phyloP scores from a whole-genome alignment of 2,113 vertebrate species.

The Baryphthengus martii region DNA sequence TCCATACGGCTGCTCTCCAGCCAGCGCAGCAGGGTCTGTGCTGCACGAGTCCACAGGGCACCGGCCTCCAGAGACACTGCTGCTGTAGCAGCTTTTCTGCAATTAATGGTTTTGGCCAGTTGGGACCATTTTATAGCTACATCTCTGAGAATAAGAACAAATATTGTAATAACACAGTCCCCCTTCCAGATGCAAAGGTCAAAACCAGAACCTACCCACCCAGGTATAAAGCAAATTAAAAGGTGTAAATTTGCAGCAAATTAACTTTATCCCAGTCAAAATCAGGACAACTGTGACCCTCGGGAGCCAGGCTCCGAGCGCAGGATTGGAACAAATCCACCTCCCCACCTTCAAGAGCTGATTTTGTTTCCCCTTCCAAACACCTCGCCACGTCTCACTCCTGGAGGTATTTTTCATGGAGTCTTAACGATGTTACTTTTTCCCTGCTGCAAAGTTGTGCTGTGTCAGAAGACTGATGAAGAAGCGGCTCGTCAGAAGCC shows the following conservation, averaged over 20 bases:
- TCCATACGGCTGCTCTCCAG: rapidly evolving
- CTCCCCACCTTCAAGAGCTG: not conserved
- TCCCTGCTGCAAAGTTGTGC: not conserved
- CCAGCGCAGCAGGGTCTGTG: rapidly evolving
- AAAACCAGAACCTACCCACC: not conserved
- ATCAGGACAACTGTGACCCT: not conserved
- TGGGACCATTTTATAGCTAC: not conserved
- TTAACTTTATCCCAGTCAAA: not conserved
- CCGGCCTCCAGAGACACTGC: not conserved
- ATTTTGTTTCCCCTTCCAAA: not conserved
- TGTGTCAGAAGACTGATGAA: not conserved
- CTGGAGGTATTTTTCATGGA: not conserved
- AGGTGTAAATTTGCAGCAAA: not conserved
- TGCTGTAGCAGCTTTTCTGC: not conserved
- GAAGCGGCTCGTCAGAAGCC: not conserved
- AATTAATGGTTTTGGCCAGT: rapidly evolving
- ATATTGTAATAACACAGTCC: not conserved
- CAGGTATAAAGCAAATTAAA: not conserved
- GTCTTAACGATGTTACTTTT: not conserved
- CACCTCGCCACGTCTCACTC: not conserved
- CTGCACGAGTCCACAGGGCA: rapidly evolving
- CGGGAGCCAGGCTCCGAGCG: not conserved
- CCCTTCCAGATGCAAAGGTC: not conserved
- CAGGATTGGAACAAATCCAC: not conserved
- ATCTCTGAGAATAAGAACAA: not conserved